Base-by-base conservation (phyloP, 2,888 invertebrate species). In the Tortrix viridana region DNA sequence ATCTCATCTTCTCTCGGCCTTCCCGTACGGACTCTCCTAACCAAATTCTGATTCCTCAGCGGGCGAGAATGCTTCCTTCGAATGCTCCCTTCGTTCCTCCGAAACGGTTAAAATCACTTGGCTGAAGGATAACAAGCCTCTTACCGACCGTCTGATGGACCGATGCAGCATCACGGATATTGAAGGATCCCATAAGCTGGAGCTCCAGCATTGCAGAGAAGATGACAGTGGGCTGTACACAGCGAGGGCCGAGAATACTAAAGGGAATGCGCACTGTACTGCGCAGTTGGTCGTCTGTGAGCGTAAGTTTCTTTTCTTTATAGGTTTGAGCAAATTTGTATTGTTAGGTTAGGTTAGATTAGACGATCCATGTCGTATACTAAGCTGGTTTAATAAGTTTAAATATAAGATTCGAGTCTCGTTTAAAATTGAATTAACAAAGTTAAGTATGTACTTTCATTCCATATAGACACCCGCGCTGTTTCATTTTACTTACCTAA, bases 181-280 rank as follows among this genome's bases (percentile, higher is more conserved):
- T 20, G 92, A 93, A 32, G 93, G 93, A 60, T 82, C 83, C 3
- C 96, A 96, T 83, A 95, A 94, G 61, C 90, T 98, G 71, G 94
- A 95, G 73, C 94, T 97, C 69, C 94, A 95, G 75, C 96, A 97
- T 81, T 96, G 96, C 74, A 89, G 93, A 66, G 94, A 95, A 73
- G 94, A 94, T 26, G 98, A 98, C 85, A 94, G 95, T n/a, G 98
- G 98, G 53, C 94, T 97, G 47, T 99, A 99, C 84, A 97, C 97
- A 0, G 97, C 97, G 49, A 94, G 97, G 68, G 98, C 98, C 19
- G 95, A 95, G 64, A 97, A 97, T 78, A 92, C 93, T 23, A 94
- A 95, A 63, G 97, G 98, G 66, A 96, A 96, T 74, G 93, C 96
- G 48, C 95, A 96, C 65, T 97, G 97, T 84, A 97, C 97, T 44